Conservation (phyloP, 2,113 vertebrate species). For the Daubentonia madagascariensis region DNA sequence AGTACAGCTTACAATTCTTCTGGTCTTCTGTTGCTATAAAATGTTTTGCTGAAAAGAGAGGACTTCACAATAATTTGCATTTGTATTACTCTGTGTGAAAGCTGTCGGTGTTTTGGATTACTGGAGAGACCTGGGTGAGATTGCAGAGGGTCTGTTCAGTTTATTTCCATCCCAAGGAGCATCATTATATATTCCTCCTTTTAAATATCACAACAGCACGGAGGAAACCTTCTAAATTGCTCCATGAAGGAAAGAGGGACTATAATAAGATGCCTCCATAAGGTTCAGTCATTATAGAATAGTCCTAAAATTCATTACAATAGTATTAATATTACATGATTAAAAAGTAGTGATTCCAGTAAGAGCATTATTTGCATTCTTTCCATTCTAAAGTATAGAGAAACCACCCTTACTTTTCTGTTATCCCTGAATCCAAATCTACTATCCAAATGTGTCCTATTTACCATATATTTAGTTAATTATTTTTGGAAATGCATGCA, state of each 20-base stretch:
- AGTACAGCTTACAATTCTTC: not conserved
- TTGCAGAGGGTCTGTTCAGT: not conserved
- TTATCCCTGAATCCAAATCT: not conserved
- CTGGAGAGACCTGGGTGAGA: not conserved
- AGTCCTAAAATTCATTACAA: not conserved
- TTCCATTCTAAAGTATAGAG: not conserved
- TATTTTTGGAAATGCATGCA: not conserved
- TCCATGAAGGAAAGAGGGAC: not conserved
- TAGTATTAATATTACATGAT: not conserved
- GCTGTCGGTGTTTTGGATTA: not conserved
- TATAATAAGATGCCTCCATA: not conserved
- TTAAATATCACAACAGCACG: not conserved
- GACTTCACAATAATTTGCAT: not conserved
- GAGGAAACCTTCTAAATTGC: not conserved
- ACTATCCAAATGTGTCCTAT: not conserved
- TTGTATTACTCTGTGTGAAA: not conserved
- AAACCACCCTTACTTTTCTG: not conserved
- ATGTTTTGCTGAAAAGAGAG: not conserved
- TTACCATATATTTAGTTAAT: not conserved
- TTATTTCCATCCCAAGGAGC: not conserved
- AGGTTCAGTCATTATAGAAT: not conserved
- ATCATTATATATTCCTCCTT: not conserved
- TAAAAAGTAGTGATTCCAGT: not conserved
- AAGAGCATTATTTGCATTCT: not conserved
- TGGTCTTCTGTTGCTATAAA: not conserved